Base-by-base conservation (phyloP, 2,888 invertebrate species). In the Himalopsyche kuldschensis region DNA sequence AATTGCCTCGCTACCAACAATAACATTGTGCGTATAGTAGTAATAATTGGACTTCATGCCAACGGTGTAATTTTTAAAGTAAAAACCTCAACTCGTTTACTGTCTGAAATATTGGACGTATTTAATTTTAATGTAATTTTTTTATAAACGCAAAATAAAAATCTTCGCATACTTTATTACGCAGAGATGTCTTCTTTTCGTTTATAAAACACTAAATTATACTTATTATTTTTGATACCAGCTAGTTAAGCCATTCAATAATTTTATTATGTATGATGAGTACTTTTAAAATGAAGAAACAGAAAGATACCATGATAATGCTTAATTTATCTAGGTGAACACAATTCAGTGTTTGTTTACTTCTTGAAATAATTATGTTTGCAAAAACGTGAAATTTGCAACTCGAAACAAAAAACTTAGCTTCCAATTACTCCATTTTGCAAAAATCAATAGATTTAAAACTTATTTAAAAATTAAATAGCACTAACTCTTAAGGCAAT, bases 1-100 rank as follows among this genome's bases (percentile, higher is more conserved):
- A 80, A 47, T 47, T 75, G 80, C 31, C 46, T 75, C 41, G 41
- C 75, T 55, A 75, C 75, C 46, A 80, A 47, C 75, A 80, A 80
- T 80, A 80, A 80, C 30, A 80, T 75, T 55, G 55, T 55, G 55
- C 20, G 55, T 55, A 55, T 55, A 20, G 55, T 55, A 55, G 55
- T 55, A 55, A 41, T 41, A 41, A 55, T 55, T 55, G 55, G 55
- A 15, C 24, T n/a, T 24, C 20, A 55, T 55, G 55, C 55, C 55
- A 6, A 55, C 55, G 55, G 55, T 55, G 55, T 55, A 55, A 55
- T 55, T 55, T 55, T 55, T 55, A 20, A 3, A 55, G 20, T 20
- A 55, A 55, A 55, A 55, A 55, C 20, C 6, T 55, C 55, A 55
- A 55, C 55, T 55, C 20, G 55, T 55, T 55, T 55, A 55, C 55